Conservation (phyloP, 2,113 vertebrate species). For the Protobothrops flavoviridis region DNA sequence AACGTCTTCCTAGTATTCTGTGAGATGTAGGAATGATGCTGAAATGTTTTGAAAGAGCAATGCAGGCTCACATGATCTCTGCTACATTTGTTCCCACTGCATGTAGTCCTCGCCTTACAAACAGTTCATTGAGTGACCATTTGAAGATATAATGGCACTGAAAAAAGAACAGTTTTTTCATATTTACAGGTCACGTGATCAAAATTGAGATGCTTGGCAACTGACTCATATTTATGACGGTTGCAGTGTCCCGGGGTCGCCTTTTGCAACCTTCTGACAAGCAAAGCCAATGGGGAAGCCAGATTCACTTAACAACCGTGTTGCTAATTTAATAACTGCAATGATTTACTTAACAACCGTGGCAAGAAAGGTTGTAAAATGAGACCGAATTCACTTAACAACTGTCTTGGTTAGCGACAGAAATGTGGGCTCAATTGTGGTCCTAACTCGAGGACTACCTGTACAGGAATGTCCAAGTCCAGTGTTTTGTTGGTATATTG, state of each 20-base stretch:
- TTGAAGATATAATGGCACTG: neutral
- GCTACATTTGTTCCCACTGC: neutral
- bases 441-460: neutral
- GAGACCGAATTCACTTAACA: no score
- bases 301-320: no score
- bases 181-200: neutral
- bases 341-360: no score
- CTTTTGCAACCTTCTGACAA: no score
- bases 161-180: neutral
- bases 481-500: neutral
- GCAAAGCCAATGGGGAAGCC: no score
- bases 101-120: neutral
- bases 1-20: neutral
- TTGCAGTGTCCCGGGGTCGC: no score
- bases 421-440: no score
- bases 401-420: no score
- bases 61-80: neutral
- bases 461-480: no score
- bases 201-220: neutral
- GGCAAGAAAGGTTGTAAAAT: no score
- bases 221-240: neutral
- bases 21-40: neutral
- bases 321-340: no score
- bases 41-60: neutral
- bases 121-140: neutral